Evolutionary conservation across 2,797 vertebrate genomes (phyloP), one percentile per base, ranked within the genome.

Genomic region (Euthynnus affinis): DNA sequence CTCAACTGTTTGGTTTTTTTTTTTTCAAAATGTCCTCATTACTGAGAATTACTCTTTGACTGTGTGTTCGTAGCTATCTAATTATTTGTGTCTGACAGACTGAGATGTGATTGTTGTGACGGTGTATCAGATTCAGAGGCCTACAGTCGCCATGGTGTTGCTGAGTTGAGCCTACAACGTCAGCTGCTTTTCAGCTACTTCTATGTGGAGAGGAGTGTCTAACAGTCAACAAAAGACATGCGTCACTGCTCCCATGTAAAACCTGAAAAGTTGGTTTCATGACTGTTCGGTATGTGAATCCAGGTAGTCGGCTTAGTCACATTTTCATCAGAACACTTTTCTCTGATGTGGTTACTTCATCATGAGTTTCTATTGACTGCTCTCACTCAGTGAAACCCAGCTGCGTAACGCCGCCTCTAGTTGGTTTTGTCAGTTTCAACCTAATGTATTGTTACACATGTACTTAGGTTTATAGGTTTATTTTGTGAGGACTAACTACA

Each of bases 251-350:
- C 60, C 58, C 67, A 83, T 64, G 87, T 79, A 59, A 92, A 95
- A 96, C 95, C 92, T 85, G 95, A 93, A 95, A 92, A 82, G 92
- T 95, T 57, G 84, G 86, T 94, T 94, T 76, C 22, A 59, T 73
- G 58, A 76, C 67, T 76, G 78, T 60, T 53, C 74, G 85, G 88
- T 83, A 90, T 89, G 86, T 85, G 76, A 86, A 71, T 83, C 67
- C 2, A 71, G 48, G 63, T 57, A 53, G 29, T 71, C 25, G 9
- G 40, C 65, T 56, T 42, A 56, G 66, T 88, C 62, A 59, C 48
- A 73, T 80, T 78, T 87, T 85, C 60, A 82, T 61, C 22, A 6
- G 5, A 32, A 25, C 29, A 53, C 20, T 32, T 72, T 27, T 25
- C 8, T 15, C 9, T 37, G 53, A 70, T 73, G 42, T 69, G 68